Base-by-base conservation (phyloP, 1,140 invertebrate genomes). In the Drosophila nigromelanica region DNA sequence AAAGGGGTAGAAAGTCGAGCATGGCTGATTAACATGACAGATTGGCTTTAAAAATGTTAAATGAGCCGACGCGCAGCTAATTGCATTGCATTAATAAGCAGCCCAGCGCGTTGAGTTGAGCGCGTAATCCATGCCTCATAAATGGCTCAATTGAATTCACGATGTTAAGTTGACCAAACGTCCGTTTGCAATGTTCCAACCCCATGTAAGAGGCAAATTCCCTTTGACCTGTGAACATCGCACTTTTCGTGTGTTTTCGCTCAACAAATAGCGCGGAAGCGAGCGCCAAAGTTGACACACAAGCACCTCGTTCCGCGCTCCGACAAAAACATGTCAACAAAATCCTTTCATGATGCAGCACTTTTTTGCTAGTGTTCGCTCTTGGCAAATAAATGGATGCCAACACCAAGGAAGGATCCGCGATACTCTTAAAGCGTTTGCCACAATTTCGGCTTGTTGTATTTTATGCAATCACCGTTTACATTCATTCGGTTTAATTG, bases 51-150 rank as follows among this genome's bases (percentile, higher is more conserved):
- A 24, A 60, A 59, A 61, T 37, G 60, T 61, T 74, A 50, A 75
- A 75, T 74, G 72, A 48, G 50, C 54, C 40, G 68, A 39, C 52
- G 11, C 61, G 52, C 62, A 54, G 70, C 35, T 70, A 81, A 81
- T 74, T 78, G 52, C 62, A 77, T 58, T 74, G 60, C 52, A 81
- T 73, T 77, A 77, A 81, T 77, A 71, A 74, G 58, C 24, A 24
- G 18, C 18, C 2, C 1, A 18, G 43, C 15, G 27, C 40, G 61
- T 14, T 42, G 33, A 77, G 39, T 24, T 21, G 1, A n/a, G 21
- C 8, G 4, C 18, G 18, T 21, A 4, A 45, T 33, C 30, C 50
- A 42, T 30, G 58, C 11, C 27, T 5, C 39, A 61, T 61, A 61
- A 45, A 27, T 39, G 18, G 30, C 7, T 8, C 52, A 55, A 40